Evolutionary conservation across 2,888 invertebrate species (phyloP).

Genomic region (Perizoma affinitatum): DNA sequence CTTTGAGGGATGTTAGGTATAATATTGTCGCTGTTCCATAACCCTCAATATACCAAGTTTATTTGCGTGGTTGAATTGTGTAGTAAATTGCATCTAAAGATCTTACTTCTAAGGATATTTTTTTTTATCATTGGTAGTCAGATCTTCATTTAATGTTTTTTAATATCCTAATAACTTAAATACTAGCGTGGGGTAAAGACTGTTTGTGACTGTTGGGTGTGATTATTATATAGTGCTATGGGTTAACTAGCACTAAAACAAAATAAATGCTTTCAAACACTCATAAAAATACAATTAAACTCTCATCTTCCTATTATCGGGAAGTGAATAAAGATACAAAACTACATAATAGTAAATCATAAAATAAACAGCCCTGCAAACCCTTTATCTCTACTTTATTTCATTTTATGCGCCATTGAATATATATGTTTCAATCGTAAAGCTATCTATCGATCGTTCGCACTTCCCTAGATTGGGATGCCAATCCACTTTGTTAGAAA

Average conservation of each 20-base stretch:
- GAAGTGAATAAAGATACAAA: constrained; percentile 30
- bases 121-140: too few species aligned
- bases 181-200: too few species aligned
- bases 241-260: constrained; percentile 2
- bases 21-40: not conserved
- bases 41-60: too few species aligned
- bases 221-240: too few species aligned
- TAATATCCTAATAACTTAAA: too few species aligned
- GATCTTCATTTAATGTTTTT: too few species aligned
- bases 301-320: constrained; percentile 10
- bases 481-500: constrained; percentile 40
- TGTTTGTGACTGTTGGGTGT: too few species aligned
- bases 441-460: constrained; percentile 43
- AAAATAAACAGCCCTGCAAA: constrained; percentile 38
- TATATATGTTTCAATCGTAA: constrained; percentile 48
- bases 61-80: too few species aligned
- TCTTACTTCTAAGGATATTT: too few species aligned
- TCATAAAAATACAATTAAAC: constrained; percentile 19
- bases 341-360: constrained; percentile 34
- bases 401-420: constrained; percentile 49
- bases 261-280: constrained; percentile 10
- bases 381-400: constrained; percentile 41
- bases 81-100: too few species aligned
- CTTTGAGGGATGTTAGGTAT: constrained; percentile 11
- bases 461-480: constrained; percentile 41